Percentiles rank a stretch among this genome's conserved stretches.
Evolutionary conservation across 2,113 vertebrate genomes (phyloP).

Genomic region (Mastomys natalensis): DNA sequence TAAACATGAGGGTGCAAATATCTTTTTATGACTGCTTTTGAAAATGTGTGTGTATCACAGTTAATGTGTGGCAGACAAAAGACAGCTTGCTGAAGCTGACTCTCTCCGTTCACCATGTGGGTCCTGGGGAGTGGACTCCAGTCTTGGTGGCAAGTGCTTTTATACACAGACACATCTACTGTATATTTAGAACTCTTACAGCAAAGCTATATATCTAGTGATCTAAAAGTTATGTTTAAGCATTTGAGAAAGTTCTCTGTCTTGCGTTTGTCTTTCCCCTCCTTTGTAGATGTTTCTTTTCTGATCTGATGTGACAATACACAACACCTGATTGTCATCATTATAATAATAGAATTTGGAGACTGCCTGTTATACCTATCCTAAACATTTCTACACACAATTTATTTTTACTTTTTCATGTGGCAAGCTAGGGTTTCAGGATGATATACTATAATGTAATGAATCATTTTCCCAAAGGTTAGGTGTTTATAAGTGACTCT

Average conservation of each 20-base stretch:
- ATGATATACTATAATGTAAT: neutral
- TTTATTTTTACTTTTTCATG: neutral
- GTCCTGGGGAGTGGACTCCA: neutral
- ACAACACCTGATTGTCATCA: neutral
- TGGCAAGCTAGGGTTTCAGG: neutral
- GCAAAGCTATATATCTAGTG: neutral
- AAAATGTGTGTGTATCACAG: neutral
- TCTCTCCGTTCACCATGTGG: neutral
- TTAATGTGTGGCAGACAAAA: neutral
- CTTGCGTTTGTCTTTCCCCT: neutral
- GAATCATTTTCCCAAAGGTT: neutral
- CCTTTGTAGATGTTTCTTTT: neutral
- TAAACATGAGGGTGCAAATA: neutral
- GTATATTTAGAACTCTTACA: conserved; percentile 22
- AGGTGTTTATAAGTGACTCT: neutral
- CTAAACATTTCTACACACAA: neutral
- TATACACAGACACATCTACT: neutral
- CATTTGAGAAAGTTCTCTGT: neutral
- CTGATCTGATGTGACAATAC: neutral
- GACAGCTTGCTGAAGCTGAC: neutral
- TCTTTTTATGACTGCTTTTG: neutral
- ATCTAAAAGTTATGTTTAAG: conserved; percentile 42
- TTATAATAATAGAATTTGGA: neutral
- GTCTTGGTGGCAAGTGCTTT: neutral
- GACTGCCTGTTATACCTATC: neutral